These are phyloP conservation scores for Oikopleura albicans DNA, from an alignment of 23 tunicate genomes.

Conservation along the genomic window DNA sequence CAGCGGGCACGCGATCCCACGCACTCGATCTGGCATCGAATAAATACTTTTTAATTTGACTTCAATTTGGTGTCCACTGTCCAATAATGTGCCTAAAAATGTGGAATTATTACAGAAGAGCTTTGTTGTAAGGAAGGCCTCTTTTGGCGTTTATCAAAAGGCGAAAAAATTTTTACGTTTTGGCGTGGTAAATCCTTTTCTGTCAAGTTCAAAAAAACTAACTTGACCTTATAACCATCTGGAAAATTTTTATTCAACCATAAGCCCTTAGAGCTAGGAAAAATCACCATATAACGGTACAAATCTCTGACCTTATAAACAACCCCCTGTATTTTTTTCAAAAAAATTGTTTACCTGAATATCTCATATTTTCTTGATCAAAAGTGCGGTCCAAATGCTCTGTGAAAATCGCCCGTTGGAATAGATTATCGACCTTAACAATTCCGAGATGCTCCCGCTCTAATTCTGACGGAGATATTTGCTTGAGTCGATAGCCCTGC, in stretches of 20 bases:
- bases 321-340: too few species aligned
- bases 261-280: too few species aligned
- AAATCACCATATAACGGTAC: too few species aligned
- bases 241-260: too few species aligned
- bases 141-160: too few species aligned
- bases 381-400: neutral
- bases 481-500: neutral
- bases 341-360: neutral
- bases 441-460: neutral
- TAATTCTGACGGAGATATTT: neutral
- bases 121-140: too few species aligned
- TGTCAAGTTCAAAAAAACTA: neutral
- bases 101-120: too few species aligned
- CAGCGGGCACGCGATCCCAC: neutral
- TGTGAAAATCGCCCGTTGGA: neutral
- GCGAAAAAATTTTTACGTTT: too few species aligned
- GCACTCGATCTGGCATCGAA: neutral
- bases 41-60: neutral
- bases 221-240: neutral
- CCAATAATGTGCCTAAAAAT: neutral
- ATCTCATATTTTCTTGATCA: neutral
- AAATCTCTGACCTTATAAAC: too few species aligned
- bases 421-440: neutral
- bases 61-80: neutral
- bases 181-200: too few species aligned